Percentiles rank a stretch among this genome's conserved stretches.
Conservation (phyloP, 2,113 vertebrate genomes). For the Struthidea cinerea region DNA sequence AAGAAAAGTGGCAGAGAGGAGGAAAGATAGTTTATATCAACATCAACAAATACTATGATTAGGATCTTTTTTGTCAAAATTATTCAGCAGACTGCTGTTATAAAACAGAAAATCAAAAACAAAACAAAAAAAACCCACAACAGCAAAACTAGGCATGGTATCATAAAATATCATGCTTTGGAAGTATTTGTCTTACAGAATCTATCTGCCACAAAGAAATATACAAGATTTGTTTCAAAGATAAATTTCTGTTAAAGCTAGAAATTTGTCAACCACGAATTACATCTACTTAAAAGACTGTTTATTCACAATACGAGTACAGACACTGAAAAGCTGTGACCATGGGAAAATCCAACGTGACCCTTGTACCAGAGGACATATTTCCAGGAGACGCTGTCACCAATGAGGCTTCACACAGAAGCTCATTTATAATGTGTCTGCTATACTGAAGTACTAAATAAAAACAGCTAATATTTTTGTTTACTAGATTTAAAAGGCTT, state of each 20-base stretch:
- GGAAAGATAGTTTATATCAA: not conserved
- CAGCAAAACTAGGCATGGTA: not conserved
- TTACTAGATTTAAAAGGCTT: not conserved
- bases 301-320: not conserved
- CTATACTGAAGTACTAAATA: not conserved
- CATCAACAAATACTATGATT: not conserved
- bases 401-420: not conserved
- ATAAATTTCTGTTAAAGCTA: not conserved
- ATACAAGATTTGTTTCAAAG: not conserved
- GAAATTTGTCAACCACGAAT: not conserved
- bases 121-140: too few species aligned
- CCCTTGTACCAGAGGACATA: not conserved
- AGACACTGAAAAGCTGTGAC: not conserved
- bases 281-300: not conserved
- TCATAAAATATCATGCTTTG: not conserved
- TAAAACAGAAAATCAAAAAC: not conserved
- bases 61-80: not conserved
- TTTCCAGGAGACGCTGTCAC: not conserved
- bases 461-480: not conserved
- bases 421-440: not conserved
- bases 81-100: not conserved
- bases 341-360: fast-evolving
- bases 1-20: not conserved
- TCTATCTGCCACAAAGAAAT: not conserved
- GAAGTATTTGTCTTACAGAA: not conserved